phyloP scores from a whole-genome alignment of 30 jellyfish, hydroid and myxozoan species.

The Hydractinia echinata region DNA sequence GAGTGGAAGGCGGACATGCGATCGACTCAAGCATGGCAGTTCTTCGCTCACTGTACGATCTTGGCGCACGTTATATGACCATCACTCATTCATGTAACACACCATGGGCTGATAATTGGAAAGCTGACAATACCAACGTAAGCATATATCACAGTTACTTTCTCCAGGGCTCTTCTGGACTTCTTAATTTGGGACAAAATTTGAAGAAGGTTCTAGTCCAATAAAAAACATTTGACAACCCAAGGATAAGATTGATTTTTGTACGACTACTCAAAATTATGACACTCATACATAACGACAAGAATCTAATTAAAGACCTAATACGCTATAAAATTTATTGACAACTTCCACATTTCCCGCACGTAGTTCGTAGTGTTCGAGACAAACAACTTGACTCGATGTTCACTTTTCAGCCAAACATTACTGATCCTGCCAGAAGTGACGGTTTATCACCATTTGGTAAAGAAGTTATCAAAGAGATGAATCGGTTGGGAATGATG shows the following conservation, averaged over 20 bases:
- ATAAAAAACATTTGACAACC: too few species aligned
- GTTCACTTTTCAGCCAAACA: not conserved
- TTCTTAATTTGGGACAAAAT: not conserved
- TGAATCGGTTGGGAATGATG: conserved; percentile 25
- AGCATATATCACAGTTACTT: not conserved
- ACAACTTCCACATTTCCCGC: too few species aligned
- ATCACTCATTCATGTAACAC: conserved; percentile 23
- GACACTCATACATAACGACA: too few species aligned
- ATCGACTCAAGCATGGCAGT: conserved; percentile 19
- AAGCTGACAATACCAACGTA: conserved; percentile 7
- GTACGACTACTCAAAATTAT: too few species aligned
- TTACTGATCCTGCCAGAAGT: not conserved
- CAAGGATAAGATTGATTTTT: too few species aligned
- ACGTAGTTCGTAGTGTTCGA: too few species aligned
- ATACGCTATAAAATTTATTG: too few species aligned
- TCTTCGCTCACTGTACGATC: conserved; percentile 16
- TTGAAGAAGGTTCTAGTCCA: too few species aligned
- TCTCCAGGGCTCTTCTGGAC: not conserved
- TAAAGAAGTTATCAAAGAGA: conserved; percentile 6
- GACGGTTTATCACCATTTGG: conserved; percentile 15
- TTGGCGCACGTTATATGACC: conserved; percentile 25
- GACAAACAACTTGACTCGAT: too few species aligned
- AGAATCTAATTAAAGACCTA: too few species aligned
- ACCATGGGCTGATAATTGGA: conserved; percentile 32
- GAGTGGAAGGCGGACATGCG: conserved; percentile 21